Base-by-base conservation (phyloP, 2,113 vertebrate species). In the Microcebus ravelobensis region DNA sequence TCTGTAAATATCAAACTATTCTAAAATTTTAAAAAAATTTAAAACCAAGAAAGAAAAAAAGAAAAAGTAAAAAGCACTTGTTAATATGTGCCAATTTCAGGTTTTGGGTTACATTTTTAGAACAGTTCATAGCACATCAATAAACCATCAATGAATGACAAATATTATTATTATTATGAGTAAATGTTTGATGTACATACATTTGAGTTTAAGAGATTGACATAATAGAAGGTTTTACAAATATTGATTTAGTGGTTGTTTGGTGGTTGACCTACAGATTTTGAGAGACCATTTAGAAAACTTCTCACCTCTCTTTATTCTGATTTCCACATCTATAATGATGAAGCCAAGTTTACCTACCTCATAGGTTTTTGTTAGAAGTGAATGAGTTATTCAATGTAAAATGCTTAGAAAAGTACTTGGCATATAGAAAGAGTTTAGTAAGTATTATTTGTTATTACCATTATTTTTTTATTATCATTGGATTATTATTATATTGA, bases 11-110 rank as follows among this genome's bases (percentile, higher is more conserved):
- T 68, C 71, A 96, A 87, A 85, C 92, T 63, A 50, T 77, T 74
- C 17, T 65, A 57, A 70, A 96, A 76, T 63, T 70, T 63, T 70
- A 94, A 85, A 85, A 31, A 85, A 85, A 31, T 81, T 77, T 88
- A 89, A 71, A 91, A 39, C 12, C 1, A 59, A 91, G 52, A 85
- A n/a, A 27, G 11, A 34, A 82, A 74, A 5, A 27, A 15, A 61
- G 2, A 55, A 80, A 68, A 57, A 34, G 10, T 65, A 68, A 90
- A 94, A 81, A 45, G 25, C 4, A 45, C 39, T 91, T 83, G 9
- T 23, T 90, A 84, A 29, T 70, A 61, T 76, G 71, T 48, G 27
- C n/a, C 96, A 39, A 76, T 82, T 92, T 94, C 27, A 77, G 73
- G 61, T 50, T 80, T 59, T 82, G n/a, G 5, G 25, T 61, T 39